Conservation (phyloP, 2,888 invertebrate species). For the Macrosiphum euphorbiae region DNA sequence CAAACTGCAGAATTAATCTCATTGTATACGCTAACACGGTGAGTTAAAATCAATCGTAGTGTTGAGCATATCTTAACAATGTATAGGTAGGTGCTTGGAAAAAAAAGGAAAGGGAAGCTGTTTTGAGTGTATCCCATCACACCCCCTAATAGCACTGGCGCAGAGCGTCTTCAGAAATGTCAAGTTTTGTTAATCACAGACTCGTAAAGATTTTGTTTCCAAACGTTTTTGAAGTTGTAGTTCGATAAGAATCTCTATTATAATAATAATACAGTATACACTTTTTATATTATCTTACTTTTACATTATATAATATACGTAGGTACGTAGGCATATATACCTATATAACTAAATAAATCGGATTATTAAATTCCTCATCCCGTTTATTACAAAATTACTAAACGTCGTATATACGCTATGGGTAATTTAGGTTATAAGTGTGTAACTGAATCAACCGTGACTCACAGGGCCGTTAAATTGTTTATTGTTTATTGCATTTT, state of each 20-base stretch:
- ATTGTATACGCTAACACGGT: neutral
- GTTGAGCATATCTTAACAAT: neutral
- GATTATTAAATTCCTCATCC: neutral
- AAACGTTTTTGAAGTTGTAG: neutral
- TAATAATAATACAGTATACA: neutral
- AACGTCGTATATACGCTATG: neutral
- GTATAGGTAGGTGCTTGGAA: neutral
- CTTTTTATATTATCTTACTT: neutral
- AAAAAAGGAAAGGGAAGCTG: neutral
- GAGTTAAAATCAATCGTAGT: neutral
- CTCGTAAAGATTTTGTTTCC: neutral
- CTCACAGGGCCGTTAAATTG: neutral
- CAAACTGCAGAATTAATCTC: neutral
- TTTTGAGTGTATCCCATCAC: neutral
- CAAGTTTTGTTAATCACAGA: neutral
- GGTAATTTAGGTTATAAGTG: neutral
- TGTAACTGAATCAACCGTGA: neutral
- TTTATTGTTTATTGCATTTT: neutral
- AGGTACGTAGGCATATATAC: too few species aligned
- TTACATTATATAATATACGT: neutral
- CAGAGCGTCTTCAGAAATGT: neutral
- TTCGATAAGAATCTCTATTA: neutral
- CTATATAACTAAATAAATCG: neutral
- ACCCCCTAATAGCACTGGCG: neutral
- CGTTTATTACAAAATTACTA: conserved; percentile 7